phyloP scores from a whole-genome alignment of 1,140 invertebrate species.

The Drosophila santomea region DNA sequence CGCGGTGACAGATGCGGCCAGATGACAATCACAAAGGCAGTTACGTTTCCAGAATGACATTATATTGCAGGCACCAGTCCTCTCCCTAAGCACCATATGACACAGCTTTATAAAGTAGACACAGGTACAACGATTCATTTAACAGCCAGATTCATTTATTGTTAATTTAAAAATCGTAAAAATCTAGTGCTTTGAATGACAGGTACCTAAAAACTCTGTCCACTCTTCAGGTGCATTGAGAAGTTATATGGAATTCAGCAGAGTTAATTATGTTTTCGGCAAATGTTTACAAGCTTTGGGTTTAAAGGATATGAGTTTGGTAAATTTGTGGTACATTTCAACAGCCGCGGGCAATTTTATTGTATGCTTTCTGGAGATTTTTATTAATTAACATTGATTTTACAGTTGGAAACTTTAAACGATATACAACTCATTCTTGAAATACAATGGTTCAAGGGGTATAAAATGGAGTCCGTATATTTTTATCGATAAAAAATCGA shows the following conservation, averaged over 20 bases:
- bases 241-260: conserved; percentile 61
- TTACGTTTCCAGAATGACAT: conserved; percentile 56
- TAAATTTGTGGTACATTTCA: conserved; percentile 18
- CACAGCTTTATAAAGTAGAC: conserved; percentile 66
- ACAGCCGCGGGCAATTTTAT: conserved; percentile 46
- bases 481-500: no score
- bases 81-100: background rate
- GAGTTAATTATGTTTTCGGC: conserved; percentile 36
- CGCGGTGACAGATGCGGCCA: conserved; percentile 67
- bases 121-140: conserved; percentile 20
- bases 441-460: no score
- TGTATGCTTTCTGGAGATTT: conserved; percentile 15
- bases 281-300: conserved; percentile 70
- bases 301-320: conserved; percentile 53
- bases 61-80: conserved; percentile 69
- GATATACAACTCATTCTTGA: background rate
- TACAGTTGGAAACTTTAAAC: background rate
- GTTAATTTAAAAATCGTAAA: conserved; percentile 21
- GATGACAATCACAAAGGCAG: conserved; percentile 39
- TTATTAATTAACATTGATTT: conserved; percentile 45
- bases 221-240: conserved; percentile 21
- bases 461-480: no score
- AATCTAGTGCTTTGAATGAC: conserved; percentile 37
- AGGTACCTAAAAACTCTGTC: conserved; percentile 18
- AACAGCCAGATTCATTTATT: conserved; percentile 23